A percentile compares a stretch with the other conserved stretches of the same genome.
Evolutionary conservation across 1,140 invertebrate species (phyloP).

Genomic region (Nebria ingens): DNA sequence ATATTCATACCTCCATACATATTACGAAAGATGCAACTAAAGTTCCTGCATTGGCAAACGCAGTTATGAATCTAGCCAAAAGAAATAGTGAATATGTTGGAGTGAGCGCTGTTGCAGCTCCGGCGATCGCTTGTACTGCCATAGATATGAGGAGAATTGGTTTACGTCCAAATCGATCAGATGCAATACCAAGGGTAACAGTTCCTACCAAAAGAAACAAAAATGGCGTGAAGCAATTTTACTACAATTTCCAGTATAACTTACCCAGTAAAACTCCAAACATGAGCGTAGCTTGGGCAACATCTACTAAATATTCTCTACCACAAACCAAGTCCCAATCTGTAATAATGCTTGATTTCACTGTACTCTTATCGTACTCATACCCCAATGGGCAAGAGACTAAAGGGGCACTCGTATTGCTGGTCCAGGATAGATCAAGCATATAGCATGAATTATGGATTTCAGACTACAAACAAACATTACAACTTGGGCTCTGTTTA

Average conservation of each 20-base stretch:
- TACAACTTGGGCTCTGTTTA: background rate
- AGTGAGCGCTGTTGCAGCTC: constrained; percentile 44
- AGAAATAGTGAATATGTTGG: constrained; percentile 49
- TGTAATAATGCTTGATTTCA: constrained; percentile 37
- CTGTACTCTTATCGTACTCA: constrained; percentile 36
- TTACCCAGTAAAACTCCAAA: constrained; percentile 38
- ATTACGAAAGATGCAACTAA: constrained; percentile 56
- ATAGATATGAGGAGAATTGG: constrained; percentile 30
- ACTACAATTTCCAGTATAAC: background rate
- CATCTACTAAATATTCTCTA: constrained; percentile 35
- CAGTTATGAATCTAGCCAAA: constrained; percentile 53
- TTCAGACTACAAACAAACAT: constrained; percentile 3
- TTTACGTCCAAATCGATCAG: constrained; percentile 36
- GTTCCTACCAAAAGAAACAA: constrained; percentile 33
- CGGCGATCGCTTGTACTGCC: constrained; percentile 44
- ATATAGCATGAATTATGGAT: background rate
- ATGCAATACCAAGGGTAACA: constrained; percentile 38
- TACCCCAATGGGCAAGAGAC: constrained; percentile 31
- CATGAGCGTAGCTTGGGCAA: constrained; percentile 41
- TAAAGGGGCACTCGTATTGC: constrained; percentile 10
- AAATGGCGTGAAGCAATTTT: background rate
- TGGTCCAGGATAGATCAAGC: background rate
- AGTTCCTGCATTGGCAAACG: constrained; percentile 56
- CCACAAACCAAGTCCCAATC: constrained; percentile 44
- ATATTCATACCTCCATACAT: constrained; percentile 37